These are phyloP conservation scores for Papilio demoleus DNA, from an alignment of 2,888 invertebrate species.

Conservation along the genomic window DNA sequence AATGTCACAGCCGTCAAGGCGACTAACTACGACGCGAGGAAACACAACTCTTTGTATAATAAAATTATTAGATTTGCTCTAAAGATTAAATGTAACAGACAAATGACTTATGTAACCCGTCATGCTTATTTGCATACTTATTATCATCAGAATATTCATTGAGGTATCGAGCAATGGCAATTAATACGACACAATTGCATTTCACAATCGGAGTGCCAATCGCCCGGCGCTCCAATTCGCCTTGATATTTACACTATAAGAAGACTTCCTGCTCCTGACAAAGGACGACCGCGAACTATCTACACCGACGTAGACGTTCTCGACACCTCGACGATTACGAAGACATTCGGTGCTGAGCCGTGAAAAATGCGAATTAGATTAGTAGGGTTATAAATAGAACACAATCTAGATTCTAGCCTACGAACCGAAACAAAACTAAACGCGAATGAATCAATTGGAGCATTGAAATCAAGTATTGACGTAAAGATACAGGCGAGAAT, in stretches of 20 bases:
- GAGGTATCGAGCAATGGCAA: not conserved
- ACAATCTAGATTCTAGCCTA: slow-evolving; percentile 46
- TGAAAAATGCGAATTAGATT: slow-evolving; percentile 44
- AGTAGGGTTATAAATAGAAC: slow-evolving; percentile 43
- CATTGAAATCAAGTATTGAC: slow-evolving; percentile 66
- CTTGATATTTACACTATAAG: slow-evolving; percentile 75
- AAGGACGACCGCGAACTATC: slow-evolving; percentile 60
- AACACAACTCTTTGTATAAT: slow-evolving; percentile 46
- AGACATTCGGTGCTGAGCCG: slow-evolving; percentile 3
- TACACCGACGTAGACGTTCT: slow-evolving; percentile 20
- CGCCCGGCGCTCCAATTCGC: slow-evolving; percentile 55
- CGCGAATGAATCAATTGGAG: slow-evolving; percentile 61
- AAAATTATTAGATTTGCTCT: slow-evolving; percentile 13
- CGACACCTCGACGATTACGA: slow-evolving; percentile 46
- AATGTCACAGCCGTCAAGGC: slow-evolving; percentile 73
- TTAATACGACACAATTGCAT: slow-evolving; percentile 43
- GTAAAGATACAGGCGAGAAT: slow-evolving; percentile 52
- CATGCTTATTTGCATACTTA: not conserved
- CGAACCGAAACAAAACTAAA: slow-evolving; percentile 57
- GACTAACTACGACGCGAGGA: slow-evolving; percentile 63
- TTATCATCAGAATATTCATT: not conserved
- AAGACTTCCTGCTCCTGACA: slow-evolving; percentile 72
- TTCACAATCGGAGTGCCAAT: slow-evolving; percentile 59
- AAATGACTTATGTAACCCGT: not conserved
- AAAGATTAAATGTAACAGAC: not conserved